phyloP scores from a whole-genome alignment of 2,113 vertebrate genomes.

The Neofelis nebulosa region DNA sequence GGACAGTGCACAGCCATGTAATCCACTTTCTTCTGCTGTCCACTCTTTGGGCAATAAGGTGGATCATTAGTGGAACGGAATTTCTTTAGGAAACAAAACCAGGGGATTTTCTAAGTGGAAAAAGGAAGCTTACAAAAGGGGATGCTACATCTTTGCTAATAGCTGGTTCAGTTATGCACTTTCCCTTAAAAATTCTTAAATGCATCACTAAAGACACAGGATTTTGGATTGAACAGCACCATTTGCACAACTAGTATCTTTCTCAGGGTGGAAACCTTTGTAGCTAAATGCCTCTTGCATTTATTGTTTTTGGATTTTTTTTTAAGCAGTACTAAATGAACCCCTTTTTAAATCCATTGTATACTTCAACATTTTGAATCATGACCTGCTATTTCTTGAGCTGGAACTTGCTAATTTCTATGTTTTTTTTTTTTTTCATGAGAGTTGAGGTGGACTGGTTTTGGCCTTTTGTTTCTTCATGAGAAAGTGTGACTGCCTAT shows the following conservation, averaged over 20 bases:
- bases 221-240: constrained; percentile 69
- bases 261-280: constrained; percentile 87
- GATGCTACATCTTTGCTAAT: constrained; percentile 58
- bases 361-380: constrained; percentile 89
- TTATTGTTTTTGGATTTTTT: constrained; percentile 81
- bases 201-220: constrained; percentile 72
- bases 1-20: constrained; percentile 21
- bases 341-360: constrained; percentile 86
- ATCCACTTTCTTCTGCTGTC: constrained; percentile 41
- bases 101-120: constrained; percentile 21
- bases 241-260: constrained; percentile 82
- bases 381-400: constrained; percentile 88
- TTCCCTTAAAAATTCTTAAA: constrained; percentile 75
- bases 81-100: constrained; percentile 60
- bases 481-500: constrained; percentile 98
- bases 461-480: constrained; percentile 94
- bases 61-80: constrained; percentile 27
- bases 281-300: constrained; percentile 89
- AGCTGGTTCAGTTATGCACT: constrained; percentile 69
- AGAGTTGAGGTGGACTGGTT: constrained; percentile 92
- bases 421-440: constrained; percentile 93
- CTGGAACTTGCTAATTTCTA: constrained; percentile 90
- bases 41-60: constrained; percentile 60
- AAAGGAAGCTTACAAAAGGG: constrained; percentile 61
- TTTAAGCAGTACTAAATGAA: constrained; percentile 89